These are phyloP conservation scores for Epizoanthus stellaris DNA, from an alignment of 92 coral and sea anemone genomes.

Conservation along the genomic window DNA sequence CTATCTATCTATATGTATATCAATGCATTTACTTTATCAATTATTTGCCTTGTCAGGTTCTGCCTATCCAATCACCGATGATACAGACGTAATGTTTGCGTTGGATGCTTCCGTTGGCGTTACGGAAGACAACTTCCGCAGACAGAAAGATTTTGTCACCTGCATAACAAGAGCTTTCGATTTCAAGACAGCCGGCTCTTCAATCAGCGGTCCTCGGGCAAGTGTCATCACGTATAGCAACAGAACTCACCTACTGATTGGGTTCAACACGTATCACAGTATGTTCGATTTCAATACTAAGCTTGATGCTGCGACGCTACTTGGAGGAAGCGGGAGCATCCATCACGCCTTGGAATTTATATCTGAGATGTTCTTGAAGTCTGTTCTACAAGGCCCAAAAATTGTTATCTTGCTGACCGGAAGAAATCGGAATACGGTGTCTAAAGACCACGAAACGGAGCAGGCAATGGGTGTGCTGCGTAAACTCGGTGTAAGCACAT, in stretches of 20 bases:
- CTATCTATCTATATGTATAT: no score
- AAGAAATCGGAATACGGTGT: neutral
- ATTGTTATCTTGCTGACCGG: neutral
- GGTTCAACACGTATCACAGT: slow-evolving; percentile 4
- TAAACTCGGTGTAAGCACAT: neutral
- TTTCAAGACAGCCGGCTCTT: slow-evolving; percentile 48
- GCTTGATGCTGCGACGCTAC: neutral
- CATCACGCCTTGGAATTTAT: neutral
- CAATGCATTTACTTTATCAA: no score
- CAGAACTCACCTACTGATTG: slow-evolving; percentile 28
- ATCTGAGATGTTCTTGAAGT: neutral
- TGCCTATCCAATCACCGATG: no score
- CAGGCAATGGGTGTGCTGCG: neutral
- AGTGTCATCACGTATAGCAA: slow-evolving; percentile 67
- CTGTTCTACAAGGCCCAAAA: neutral
- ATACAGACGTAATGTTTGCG: slow-evolving; percentile 60
- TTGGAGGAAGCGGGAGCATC: slow-evolving; percentile 1
- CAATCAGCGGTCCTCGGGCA: slow-evolving; percentile 48
- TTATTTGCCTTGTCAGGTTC: no score
- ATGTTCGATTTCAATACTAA: slow-evolving; percentile 1
- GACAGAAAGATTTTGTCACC: slow-evolving; percentile 63
- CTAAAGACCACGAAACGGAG: neutral
- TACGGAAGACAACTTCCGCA: slow-evolving; percentile 42
- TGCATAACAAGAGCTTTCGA: slow-evolving; percentile 51
- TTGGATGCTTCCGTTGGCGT: slow-evolving; percentile 74